Base-by-base conservation (phyloP, 2,888 invertebrate genomes). In the Pinctada fucata region DNA sequence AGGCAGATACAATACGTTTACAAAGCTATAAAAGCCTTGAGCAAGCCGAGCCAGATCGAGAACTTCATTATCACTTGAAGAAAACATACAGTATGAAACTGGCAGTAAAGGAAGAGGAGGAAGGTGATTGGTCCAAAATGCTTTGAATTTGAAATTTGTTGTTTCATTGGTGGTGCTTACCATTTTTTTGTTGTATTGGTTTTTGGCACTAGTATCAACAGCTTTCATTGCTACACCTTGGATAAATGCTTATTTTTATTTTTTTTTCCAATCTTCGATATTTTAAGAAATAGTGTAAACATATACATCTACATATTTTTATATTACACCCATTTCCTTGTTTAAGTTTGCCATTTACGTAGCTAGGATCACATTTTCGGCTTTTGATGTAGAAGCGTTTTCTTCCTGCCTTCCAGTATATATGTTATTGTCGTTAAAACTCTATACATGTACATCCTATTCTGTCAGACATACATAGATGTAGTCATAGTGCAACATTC, bases 51-150 rank as follows among this genome's bases (percentile, higher is more conserved):
- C 78, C 84, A 50, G 82, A 83, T 50, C 77, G 75, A 16, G 80
- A 80, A 78, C 82, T 86, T 71, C 87, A 85, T 31, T 88, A 86
- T 85, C 89, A 88, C 84, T 90, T 91, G 84, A 84, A 89, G 80
- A 91, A 91, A 83, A 90, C 91, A n/a, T 86, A 87, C 82, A 91
- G 91, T 83, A 91, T 91, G 91, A 90, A 90, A 83, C 88, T 91
- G 48, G 91, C 89, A 72, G 85, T 88, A 81, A 89, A 87, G 83
- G 89, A 88, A 79, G 88, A 87, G 76, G 86, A 86, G 52, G 88
- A 88, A 89, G 89, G 88, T 89, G 89, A 89, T 84, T 85, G 83
- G 80, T 77, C 69, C 71, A 78, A 75, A 76, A 45, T 70, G 50
- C 58, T 31, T 31, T 31, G 31, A 31, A 31, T 31, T 31, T 31